A percentile compares a stretch with the other conserved stretches of the same genome.
Evolutionary conservation across 1,140 invertebrate genomes (phyloP).

Genomic region (Phenacoccus solenopsis): DNA sequence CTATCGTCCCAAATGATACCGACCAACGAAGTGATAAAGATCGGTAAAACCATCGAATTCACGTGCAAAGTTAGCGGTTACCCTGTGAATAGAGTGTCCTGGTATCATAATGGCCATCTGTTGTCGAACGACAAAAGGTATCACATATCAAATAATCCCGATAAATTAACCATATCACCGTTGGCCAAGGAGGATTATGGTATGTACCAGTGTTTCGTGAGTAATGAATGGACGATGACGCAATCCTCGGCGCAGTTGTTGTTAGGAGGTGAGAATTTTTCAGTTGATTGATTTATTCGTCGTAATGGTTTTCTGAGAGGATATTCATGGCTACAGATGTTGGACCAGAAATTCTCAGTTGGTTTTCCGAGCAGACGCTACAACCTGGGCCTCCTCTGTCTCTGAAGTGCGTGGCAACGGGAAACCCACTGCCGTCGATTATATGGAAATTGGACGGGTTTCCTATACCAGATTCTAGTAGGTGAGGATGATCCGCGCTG

Average conservation of each 20-base stretch:
- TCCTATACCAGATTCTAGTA: constrained; percentile 54
- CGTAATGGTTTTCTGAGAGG: background rate
- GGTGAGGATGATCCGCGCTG: no score
- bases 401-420: constrained; percentile 78
- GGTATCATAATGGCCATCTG: constrained; percentile 37
- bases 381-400: constrained; percentile 77
- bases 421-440: constrained; percentile 80
- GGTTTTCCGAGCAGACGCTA: constrained; percentile 79
- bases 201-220: constrained; percentile 81
- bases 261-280: constrained; percentile 56
- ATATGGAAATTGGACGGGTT: constrained; percentile 78
- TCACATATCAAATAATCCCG: constrained; percentile 25
- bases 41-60: constrained; percentile 65
- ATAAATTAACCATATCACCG: constrained; percentile 47
- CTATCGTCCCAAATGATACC: constrained; percentile 59
- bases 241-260: constrained; percentile 68
- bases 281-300: background rate
- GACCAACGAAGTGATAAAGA: constrained; percentile 60
- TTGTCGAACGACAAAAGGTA: constrained; percentile 22
- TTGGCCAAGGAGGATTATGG: constrained; percentile 65
- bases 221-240: constrained; percentile 70
- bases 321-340: constrained; percentile 45
- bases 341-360: constrained; percentile 69
- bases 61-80: constrained; percentile 75
- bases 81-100: constrained; percentile 63